Evolutionary conservation across 30 jellyfish, hydroid and myxozoan species (phyloP).

Genomic region (Sanderia malayensis): DNA sequence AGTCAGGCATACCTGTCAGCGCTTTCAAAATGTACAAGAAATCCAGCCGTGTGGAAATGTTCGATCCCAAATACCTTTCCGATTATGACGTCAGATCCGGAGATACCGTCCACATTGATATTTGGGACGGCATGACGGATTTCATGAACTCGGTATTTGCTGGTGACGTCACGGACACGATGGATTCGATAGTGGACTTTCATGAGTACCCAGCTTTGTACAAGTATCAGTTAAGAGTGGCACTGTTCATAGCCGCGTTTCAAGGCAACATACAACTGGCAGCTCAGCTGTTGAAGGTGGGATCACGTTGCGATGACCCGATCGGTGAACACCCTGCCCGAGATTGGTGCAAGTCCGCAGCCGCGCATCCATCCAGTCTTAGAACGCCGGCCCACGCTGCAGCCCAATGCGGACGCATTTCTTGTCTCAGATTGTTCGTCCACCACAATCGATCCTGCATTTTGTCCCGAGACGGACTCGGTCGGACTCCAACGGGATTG

Average conservation of each 20-base stretch:
- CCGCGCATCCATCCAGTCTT: conserved; percentile 45
- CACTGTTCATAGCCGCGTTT: conserved; percentile 66
- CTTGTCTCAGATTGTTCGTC: conserved; percentile 59
- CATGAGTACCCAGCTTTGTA: conserved; percentile 60
- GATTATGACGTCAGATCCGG: conserved; percentile 60
- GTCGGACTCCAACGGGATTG: conserved; percentile 58
- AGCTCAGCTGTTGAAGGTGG: conserved; percentile 53
- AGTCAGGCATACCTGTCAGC: conserved; percentile 73
- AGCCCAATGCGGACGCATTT: conserved; percentile 48
- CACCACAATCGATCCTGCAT: conserved; percentile 65
- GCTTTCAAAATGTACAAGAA: conserved; percentile 40
- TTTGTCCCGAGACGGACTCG: conserved; percentile 46
- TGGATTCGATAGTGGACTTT: conserved; percentile 45
- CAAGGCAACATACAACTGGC: conserved; percentile 60
- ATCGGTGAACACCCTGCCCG: conserved; percentile 70
- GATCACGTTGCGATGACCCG: conserved; percentile 75
- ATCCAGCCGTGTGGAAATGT: conserved; percentile 43
- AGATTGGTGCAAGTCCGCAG: conserved; percentile 40
- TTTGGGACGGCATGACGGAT: conserved; percentile 74
- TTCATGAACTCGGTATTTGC: conserved; percentile 48
- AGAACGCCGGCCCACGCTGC: conserved; percentile 73
- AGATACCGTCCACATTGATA: conserved; percentile 41
- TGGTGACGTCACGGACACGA: conserved; percentile 76
- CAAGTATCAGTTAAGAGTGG: conserved; percentile 68
- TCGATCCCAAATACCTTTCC: conserved; percentile 46